Conservation (phyloP, 2,888 invertebrate genomes). For the Serripes groenlandicus region DNA sequence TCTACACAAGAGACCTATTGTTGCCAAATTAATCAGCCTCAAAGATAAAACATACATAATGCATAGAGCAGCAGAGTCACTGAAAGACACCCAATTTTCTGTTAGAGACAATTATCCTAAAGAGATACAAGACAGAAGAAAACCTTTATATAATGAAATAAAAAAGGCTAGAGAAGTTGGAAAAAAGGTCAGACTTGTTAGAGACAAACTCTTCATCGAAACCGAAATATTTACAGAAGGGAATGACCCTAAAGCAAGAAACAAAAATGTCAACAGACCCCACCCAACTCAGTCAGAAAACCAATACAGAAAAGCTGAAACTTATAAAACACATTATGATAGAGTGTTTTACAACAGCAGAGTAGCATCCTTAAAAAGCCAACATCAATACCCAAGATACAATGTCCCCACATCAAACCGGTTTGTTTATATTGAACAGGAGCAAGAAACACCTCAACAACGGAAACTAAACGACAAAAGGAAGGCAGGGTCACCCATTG, state of each 20-base stretch:
- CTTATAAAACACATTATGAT: too few relatives aligned
- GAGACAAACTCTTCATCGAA: conserved; percentile 15
- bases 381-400: not conserved
- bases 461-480: not conserved
- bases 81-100: not conserved
- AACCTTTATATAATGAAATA: conserved; percentile 17
- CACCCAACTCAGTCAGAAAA: too few relatives aligned
- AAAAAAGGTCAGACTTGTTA: conserved; percentile 3
- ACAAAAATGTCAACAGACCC: too few relatives aligned
- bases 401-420: not conserved
- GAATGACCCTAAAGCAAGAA: not conserved
- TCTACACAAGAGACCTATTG: conserved; percentile 7
- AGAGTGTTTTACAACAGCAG: not conserved
- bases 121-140: conserved; percentile 22
- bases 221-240: not conserved
- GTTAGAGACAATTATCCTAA: not conserved
- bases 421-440: not conserved
- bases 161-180: conserved; percentile 11
- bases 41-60: conserved; percentile 6
- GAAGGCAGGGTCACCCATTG: not conserved
- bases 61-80: not conserved
- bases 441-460: too few relatives aligned
- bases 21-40: not conserved
- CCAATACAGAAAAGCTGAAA: too few relatives aligned
- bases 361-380: not conserved